Evolutionary conservation across 2,888 invertebrate species (phyloP), one percentile per base, ranked within the genome.

Genomic region (Mythimna ferrago): DNA sequence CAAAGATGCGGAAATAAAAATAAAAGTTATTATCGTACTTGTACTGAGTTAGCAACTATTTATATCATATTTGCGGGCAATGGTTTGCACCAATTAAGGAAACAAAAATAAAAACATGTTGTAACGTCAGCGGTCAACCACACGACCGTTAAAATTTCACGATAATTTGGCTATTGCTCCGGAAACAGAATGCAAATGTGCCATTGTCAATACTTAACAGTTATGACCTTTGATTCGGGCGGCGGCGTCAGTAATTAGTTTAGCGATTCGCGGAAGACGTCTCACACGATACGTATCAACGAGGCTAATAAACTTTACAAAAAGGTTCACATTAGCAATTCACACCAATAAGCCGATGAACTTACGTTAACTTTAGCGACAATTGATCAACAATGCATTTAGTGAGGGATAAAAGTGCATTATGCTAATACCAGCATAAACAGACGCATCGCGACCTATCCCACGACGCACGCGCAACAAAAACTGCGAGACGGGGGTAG

Each of bases 401-500:
- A 89, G 88, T 86, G 89, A 87, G 85, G 88, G 86, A 92, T 88
- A 92, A 93, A 92, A 92, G 90, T 86, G 89, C 89, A 95, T 94
- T 95, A 96, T 96, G 95, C 92, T 95, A 95, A 96, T 96, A 96
- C 96, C 96, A 96, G 96, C 96, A 96, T 96, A 93, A 93, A 92
- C 90, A 90, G 85, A 88, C 78, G 85, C 85, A 81, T 87, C 93
- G 91, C 93, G 94, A 95, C 94, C 94, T 95, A 95, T 96, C 96
- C 95, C 95, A 96, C 95, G 94, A 86, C 92, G 93, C 91, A 89
- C 90, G 91, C 90, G 93, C 90, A 91, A 87, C 94, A 93, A 95
- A 95, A 96, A 96, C 94, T 92, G 93, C 93, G 90, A 92, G 91
- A 91, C 93, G 90, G 91, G 94, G 93, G 93, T 92, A 89, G 87